Conservation (phyloP, 2,888 invertebrate genomes). For the Drosophila multiciliata region DNA sequence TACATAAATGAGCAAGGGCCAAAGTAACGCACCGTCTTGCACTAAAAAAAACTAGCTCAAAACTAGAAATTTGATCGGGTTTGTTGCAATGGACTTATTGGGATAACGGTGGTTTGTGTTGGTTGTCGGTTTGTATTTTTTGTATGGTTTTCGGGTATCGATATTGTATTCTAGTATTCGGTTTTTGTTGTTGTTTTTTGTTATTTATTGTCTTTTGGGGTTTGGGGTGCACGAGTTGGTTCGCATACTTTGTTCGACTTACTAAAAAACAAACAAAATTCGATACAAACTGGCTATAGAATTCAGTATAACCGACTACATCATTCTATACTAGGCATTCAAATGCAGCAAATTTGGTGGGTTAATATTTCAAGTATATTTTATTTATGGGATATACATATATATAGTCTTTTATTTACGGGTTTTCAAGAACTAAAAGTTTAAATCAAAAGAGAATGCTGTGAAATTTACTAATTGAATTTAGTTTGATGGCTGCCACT, state of each 20-base stretch:
- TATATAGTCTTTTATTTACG: conserved; percentile 40
- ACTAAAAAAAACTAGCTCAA: conserved; percentile 44
- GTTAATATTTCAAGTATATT: conserved; percentile 62
- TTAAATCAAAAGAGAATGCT: conserved; percentile 11
- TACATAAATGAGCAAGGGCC: conserved; percentile 56
- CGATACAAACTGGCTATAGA: conserved; percentile 82
- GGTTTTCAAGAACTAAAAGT: conserved; percentile 17
- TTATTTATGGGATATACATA: conserved; percentile 34
- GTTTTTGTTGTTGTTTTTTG: conserved; percentile 19
- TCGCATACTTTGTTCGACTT: conserved; percentile 83
- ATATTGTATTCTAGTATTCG: conserved; percentile 12
- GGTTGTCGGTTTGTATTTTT: conserved; percentile 9
- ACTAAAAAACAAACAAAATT: conserved; percentile 84
- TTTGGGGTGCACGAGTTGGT: conserved; percentile 68
- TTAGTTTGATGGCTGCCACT: conserved; percentile 9
- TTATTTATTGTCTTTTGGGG: conserved; percentile 10
- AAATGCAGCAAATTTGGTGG: conserved; percentile 75
- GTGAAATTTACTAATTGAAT: conserved; percentile 12
- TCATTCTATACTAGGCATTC: conserved; percentile 73
- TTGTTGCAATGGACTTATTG: conserved; percentile 41
- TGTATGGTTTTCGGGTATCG: conserved; percentile 17
- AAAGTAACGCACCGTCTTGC: conserved; percentile 56
- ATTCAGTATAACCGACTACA: conserved; percentile 69
- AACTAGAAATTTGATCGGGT: conserved; percentile 31
- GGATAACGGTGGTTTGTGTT: conserved; percentile 28